Evolutionary conservation across 2,797 vertebrate genomes (phyloP).

Genomic region (Enteromius fasciolatus): DNA sequence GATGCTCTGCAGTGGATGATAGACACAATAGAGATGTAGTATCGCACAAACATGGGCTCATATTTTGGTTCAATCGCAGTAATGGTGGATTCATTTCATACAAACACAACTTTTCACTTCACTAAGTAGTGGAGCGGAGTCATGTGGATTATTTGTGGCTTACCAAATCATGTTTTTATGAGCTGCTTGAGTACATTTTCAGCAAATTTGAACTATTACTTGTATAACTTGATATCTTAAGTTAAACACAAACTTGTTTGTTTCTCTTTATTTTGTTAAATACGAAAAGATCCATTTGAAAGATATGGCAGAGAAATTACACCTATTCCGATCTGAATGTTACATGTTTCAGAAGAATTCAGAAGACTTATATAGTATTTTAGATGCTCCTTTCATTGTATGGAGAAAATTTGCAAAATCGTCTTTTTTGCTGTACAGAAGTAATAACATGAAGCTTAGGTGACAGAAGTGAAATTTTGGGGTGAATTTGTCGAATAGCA

Average conservation of each 20-base stretch:
- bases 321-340: background rate
- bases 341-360: background rate
- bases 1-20: background rate
- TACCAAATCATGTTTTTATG: background rate
- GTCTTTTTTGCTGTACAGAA: background rate
- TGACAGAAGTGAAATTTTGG: background rate
- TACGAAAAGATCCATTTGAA: background rate
- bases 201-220: background rate
- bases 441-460: background rate
- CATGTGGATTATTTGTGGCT: background rate
- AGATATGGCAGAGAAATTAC: background rate
- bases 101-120: background rate
- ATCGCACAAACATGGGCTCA: background rate
- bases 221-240: background rate
- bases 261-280: background rate
- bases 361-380: background rate
- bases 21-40: background rate
- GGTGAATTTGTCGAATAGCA: background rate
- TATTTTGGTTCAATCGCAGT: background rate
- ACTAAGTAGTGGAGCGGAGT: background rate
- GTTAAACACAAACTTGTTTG: background rate
- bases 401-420: background rate
- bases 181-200: background rate
- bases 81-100: background rate
- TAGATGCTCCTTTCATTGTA: background rate